Percentiles rank a stretch among this genome's conserved stretches.
Evolutionary conservation across 1,140 invertebrate species (phyloP).

Genomic region (Pantala flavescens): DNA sequence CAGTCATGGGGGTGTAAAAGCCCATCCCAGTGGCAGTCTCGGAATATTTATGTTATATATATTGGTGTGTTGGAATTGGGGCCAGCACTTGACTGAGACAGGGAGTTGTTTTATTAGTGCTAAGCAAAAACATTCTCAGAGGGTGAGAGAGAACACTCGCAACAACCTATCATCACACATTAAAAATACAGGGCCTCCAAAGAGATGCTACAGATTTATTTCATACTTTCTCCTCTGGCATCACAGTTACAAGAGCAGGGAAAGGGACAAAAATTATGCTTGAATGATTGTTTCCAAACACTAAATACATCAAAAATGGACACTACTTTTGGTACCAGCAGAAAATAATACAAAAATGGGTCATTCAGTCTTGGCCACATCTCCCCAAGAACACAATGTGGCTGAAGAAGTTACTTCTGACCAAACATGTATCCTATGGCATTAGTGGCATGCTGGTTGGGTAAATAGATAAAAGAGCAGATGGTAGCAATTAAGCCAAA

Average conservation of each 20-base stretch:
- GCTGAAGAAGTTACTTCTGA: neutral
- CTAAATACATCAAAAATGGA: conserved; percentile 7
- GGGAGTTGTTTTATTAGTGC: neutral
- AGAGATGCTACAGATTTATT: conserved; percentile 7
- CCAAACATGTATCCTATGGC: neutral
- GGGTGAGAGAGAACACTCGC: neutral
- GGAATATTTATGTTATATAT: neutral
- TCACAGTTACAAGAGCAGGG: conserved; percentile 7
- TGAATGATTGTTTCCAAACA: neutral
- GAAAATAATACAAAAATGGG: neutral
- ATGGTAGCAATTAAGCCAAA: neutral
- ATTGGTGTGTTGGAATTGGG: neutral
- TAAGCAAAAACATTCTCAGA: neutral
- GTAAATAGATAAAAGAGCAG: neutral
- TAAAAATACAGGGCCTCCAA: conserved; percentile 5
- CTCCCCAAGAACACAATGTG: neutral
- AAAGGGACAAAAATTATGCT: conserved; percentile 6
- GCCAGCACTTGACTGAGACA: neutral
- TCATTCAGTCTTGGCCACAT: neutral
- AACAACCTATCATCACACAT: conserved; percentile 6
- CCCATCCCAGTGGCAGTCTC: conserved; percentile 1
- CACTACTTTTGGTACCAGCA: neutral
- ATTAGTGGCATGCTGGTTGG: neutral
- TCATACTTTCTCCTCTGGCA: conserved; percentile 1
- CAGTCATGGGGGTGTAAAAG: neutral